Conservation (phyloP, 1,140 invertebrate genomes). For the Diorhabda sublineata region DNA sequence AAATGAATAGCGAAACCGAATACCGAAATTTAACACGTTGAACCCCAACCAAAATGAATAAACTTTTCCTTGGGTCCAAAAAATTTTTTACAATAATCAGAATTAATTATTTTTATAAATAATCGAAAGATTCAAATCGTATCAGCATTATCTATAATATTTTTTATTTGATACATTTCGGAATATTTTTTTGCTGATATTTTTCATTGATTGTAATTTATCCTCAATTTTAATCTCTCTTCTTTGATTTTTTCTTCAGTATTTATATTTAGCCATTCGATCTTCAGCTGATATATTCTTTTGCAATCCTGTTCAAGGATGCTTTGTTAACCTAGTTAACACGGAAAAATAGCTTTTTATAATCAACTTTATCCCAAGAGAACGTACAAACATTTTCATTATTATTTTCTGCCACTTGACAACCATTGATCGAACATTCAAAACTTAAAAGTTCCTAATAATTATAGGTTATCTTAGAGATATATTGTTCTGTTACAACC, state of each 20-base stretch:
- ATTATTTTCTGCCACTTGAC: too few species aligned
- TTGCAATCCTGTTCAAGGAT: neutral
- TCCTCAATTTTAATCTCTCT: constrained; percentile 20
- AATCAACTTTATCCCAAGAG: too few species aligned
- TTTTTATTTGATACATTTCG: constrained; percentile 13
- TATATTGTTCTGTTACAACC: too few species aligned
- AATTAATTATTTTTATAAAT: constrained; percentile 4
- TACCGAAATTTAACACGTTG: too few species aligned
- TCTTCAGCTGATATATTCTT: neutral
- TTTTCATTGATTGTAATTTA: constrained; percentile 12
- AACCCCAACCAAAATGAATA: too few species aligned
- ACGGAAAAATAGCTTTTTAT: too few species aligned
- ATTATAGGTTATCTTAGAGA: too few species aligned
- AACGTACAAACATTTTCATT: too few species aligned
- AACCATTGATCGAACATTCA: too few species aligned
- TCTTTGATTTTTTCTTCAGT: constrained; percentile 2
- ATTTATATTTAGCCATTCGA: neutral
- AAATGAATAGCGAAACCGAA: too few species aligned
- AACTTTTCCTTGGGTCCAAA: too few species aligned
- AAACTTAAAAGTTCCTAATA: too few species aligned
- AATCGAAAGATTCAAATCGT: neutral
- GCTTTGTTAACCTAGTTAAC: neutral
- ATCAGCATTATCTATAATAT: neutral
- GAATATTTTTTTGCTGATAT: constrained; percentile 18
- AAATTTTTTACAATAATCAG: neutral